phyloP scores from a whole-genome alignment of 2,113 vertebrate species.

The Synodontis membranacea region DNA sequence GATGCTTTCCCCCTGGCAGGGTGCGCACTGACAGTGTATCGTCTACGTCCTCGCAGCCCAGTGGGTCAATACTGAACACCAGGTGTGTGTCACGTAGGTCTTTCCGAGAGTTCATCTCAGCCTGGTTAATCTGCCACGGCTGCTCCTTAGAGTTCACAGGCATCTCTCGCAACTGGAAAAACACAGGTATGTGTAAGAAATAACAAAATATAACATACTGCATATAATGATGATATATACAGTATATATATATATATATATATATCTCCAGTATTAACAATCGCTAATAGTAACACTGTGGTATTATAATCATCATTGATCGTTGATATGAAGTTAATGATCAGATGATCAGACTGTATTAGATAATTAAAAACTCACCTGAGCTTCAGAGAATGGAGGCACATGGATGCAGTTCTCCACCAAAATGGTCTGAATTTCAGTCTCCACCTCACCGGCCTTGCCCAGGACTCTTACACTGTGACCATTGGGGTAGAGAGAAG shows the following conservation, averaged over 20 bases:
- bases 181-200: conserved; percentile 9
- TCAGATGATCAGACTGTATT: too few relatives aligned
- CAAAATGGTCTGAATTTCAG: conserved; percentile 89
- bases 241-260: too few relatives aligned
- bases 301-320: background rate
- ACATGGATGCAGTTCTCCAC: conserved; percentile 89
- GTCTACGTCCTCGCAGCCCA: conserved; percentile 93
- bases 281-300: background rate
- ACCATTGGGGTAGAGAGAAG: conserved; percentile 89
- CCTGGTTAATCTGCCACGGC: conserved; percentile 75
- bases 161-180: conserved; percentile 88
- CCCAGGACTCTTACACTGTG: conserved; percentile 91
- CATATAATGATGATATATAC: background rate
- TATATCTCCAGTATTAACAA: background rate
- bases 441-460: conserved; percentile 87
- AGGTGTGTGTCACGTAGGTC: conserved; percentile 81
- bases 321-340: background rate
- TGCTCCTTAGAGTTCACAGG: conserved; percentile 76
- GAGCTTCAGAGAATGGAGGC: conserved; percentile 89
- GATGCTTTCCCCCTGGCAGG: conserved; percentile 67
- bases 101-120: conserved; percentile 55
- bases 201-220: background rate
- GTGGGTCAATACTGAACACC: conserved; percentile 94
- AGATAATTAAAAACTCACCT: conserved; percentile 73
- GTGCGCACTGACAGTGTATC: conserved; percentile 82